Base-by-base conservation (phyloP, 1,140 invertebrate species). In the Aplysia californica region DNA sequence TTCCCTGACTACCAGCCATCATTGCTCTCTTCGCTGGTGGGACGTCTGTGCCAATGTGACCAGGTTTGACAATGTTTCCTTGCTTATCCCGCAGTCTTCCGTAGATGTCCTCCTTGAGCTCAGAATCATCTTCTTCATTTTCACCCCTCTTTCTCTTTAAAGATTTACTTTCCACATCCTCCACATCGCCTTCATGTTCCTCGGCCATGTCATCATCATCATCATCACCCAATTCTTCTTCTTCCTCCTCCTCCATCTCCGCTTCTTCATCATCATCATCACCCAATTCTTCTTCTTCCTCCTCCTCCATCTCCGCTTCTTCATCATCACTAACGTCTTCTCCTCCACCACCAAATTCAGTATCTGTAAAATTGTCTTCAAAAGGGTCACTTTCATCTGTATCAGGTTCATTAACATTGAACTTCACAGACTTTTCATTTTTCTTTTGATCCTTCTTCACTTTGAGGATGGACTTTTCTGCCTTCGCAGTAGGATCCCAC, bases 51-150 rank as follows among this genome's bases (percentile, higher is more conserved):
- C 76, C 80, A n/a, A 71, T 73, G 36, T 73, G 77, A 83, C 91
- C n/a, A 35, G 50, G 91, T 84, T 92, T 90, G 35, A 96, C 88
- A 82, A 96, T 87, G 85, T 94, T 94, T 3, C 96, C 96, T 78
- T 94, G 90, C 86, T 93, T 93, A 86, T 95, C 94, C 83, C 95
- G 91, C 79, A 94, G 92, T 78, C 96, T 91, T 2, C 97, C 97
- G 91, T 98, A 98, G 87, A 98, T 98, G 91, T 98, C 97, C 92
- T 98, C 96, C 92, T 68, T 58, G 23, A 76, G 26, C 23, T 80
- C 36, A 38, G 89, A 80, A 2, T 83, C 79, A 58, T 89, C 82
- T 44, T 83, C 74, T 75, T 83, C 78, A 50, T 80, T 38, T 18
- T 75, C 68, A 36, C 84, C 76, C 69, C 70, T 68, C 58, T 65